Evolutionary conservation across 1,140 invertebrate genomes (phyloP), one percentile per base, ranked within the genome.

Genomic region (Polypedilum pembai): DNA sequence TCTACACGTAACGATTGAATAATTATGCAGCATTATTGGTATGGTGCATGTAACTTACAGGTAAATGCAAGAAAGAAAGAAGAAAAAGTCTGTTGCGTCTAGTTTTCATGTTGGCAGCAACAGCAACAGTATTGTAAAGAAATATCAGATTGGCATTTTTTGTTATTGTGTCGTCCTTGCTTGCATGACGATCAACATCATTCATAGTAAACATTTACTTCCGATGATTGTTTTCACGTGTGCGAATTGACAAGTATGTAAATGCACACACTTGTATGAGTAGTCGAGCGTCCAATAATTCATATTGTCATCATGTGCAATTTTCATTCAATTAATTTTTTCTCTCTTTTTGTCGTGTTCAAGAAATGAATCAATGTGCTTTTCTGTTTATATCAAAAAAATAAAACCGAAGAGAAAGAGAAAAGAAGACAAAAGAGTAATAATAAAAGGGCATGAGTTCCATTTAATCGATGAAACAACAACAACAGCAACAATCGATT

Each of bases 311-410:
- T 69, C 65, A 69, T n/a, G 8, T 69, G 65, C 65, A 69, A 69
- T 69, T 69, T 69, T 69, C 65, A 69, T 69, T 69, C 65, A 69
- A 69, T 69, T 69, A 69, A 69, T 18, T 69, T 69, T 69, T 69
- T 69, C 18, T 69, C 17, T n/a, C 65, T 69, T n/a, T 1, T 20
- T 7, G 7, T 66, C n/a, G 12, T 66, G 15, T 20, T 18, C 65
- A 15, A 56, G n/a, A 15, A 56, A 12, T 15, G n/a, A 56, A 56
- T 12, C 45, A 56, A 56, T 17, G n/a, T 56, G 45, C 45, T 17
- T n/a, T n/a, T n/a, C 45, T 5, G 24, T 33, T 3, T 33, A 56
- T n/a, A 56, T 56, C 15, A 12, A 45, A 56, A 56, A 4, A 56
- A 56, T 12, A 56, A 45, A 15, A 56, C 8, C 3, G 45, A 12